Conservation (phyloP, 2,797 vertebrate species). For the Anabas testudineus region DNA sequence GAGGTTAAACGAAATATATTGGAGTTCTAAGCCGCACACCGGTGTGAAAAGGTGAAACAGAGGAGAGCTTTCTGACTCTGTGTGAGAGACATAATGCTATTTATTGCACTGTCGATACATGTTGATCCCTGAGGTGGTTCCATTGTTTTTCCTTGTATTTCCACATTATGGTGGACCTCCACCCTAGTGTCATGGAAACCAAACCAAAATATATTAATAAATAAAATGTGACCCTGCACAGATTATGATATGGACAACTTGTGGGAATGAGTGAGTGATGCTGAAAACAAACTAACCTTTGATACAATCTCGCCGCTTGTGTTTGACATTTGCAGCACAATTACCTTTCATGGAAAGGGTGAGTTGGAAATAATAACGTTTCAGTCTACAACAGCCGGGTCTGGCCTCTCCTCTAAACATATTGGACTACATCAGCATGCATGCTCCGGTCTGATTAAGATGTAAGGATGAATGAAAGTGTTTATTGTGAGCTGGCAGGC, state of each 20-base stretch:
- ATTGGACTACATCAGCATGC: conserved; percentile 21
- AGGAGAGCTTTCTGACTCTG: conserved; percentile 33
- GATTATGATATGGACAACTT: conserved; percentile 27
- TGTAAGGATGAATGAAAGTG: conserved; percentile 34
- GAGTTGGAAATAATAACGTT: conserved; percentile 41
- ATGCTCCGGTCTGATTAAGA: conserved; percentile 39
- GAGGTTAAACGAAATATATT: conserved; percentile 26
- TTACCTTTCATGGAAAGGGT: conserved; percentile 36
- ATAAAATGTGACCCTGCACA: conserved; percentile 38
- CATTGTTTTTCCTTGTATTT: conserved; percentile 59
- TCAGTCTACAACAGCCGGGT: conserved; percentile 15
- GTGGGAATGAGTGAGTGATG: conserved; percentile 25
- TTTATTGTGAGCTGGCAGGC: conserved; percentile 22
- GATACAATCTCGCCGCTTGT: conserved; percentile 39
- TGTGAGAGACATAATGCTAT: conserved; percentile 26
- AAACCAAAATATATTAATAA: conserved; percentile 64
- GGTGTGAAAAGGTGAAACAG: conserved; percentile 33
- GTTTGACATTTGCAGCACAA: conserved; percentile 62
- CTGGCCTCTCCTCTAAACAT: conserved; percentile 17
- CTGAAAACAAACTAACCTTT: conserved; percentile 55
- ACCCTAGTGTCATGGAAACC: conserved; percentile 65
- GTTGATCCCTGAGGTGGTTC: conserved; percentile 55
- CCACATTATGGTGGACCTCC: conserved; percentile 44
- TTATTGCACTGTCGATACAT: conserved; percentile 44
- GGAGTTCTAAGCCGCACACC: conserved; percentile 7